Evolutionary conservation across 2,888 invertebrate genomes (phyloP).

Genomic region (Galerucella pusilla): DNA sequence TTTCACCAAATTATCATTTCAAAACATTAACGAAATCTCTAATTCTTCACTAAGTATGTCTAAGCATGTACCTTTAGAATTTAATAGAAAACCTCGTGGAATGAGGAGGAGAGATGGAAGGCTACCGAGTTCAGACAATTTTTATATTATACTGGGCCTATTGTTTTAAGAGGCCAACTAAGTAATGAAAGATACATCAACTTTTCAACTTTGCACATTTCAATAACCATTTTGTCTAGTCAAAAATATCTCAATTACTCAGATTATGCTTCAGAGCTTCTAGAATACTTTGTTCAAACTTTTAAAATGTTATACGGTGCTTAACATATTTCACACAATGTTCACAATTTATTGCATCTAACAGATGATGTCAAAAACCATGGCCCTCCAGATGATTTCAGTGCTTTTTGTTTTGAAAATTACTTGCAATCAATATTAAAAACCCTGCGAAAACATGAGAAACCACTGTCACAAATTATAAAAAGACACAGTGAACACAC

Average conservation of each 20-base stretch:
- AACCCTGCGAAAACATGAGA: slow-evolving; percentile 16
- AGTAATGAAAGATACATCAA: slow-evolving; percentile 25
- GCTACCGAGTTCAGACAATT: slow-evolving; percentile 39
- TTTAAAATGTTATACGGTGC: slow-evolving; percentile 17
- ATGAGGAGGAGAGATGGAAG: slow-evolving; percentile 33
- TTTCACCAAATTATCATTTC: no score
- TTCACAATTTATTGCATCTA: slow-evolving; percentile 34
- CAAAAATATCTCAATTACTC: slow-evolving; percentile 5
- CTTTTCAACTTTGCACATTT: slow-evolving; percentile 34
- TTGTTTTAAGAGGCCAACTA: slow-evolving; percentile 32
- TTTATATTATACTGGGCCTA: slow-evolving; percentile 37
- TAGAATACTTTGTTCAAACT: slow-evolving; percentile 22
- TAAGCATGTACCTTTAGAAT: slow-evolving; percentile 13
- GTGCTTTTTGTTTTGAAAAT: slow-evolving; percentile 41
- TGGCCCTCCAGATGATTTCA: slow-evolving; percentile 37
- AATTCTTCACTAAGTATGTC: no score
- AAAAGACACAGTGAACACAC: slow-evolving; percentile 12
- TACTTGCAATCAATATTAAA: slow-evolving; percentile 19
- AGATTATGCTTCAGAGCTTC: slow-evolving; percentile 27
- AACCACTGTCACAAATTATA: slow-evolving; percentile 18
- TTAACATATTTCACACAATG: slow-evolving; percentile 15
- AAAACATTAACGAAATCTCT: no score
- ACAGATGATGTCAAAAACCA: slow-evolving; percentile 9
- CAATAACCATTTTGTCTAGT: slow-evolving; percentile 21
- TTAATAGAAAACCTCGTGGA: slow-evolving; percentile 30